phyloP scores from a whole-genome alignment of 1,140 invertebrate genomes.

The Drosophila teissieri region DNA sequence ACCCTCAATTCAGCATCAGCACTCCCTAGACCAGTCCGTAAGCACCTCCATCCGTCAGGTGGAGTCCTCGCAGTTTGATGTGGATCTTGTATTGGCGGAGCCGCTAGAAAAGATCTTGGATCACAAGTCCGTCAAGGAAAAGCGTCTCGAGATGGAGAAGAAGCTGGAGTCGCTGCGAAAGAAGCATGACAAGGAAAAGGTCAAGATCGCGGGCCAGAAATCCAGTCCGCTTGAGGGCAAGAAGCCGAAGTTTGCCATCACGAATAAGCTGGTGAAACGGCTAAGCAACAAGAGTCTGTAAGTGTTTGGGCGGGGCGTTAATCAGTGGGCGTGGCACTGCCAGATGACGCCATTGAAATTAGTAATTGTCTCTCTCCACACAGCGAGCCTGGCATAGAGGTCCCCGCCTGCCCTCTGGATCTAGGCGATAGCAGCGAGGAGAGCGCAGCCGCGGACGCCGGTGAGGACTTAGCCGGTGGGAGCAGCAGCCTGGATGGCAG shows the following conservation, averaged over 20 bases:
- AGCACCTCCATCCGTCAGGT: conserved; percentile 75
- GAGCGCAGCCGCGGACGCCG: conserved; percentile 76
- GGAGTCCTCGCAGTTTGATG: conserved; percentile 84
- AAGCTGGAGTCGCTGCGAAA: conserved; percentile 93
- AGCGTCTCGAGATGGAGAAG: conserved; percentile 92
- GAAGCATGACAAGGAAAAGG: conserved; percentile 93
- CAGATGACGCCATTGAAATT: conserved; percentile 76
- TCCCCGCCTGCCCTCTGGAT: conserved; percentile 76
- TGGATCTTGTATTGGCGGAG: conserved; percentile 89
- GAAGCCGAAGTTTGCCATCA: conserved; percentile 90
- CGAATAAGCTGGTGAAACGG: conserved; percentile 90
- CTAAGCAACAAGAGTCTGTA: conserved; percentile 93
- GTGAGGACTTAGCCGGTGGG: conserved; percentile 84
- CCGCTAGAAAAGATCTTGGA: conserved; percentile 92
- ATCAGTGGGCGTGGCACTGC: conserved; percentile 36
- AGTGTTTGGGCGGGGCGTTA: conserved; percentile 83
- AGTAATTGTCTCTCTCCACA: conserved; percentile 78
- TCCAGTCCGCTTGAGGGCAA: conserved; percentile 86
- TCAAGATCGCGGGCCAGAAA: conserved; percentile 87
- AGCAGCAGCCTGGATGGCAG: conserved; percentile 85
- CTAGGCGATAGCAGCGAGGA: conserved; percentile 75
- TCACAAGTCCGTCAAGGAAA: conserved; percentile 92
- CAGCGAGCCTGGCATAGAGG: conserved; percentile 81
- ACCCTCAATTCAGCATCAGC: conserved; percentile 76
- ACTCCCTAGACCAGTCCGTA: conserved; percentile 74